Conservation (phyloP, 2,888 invertebrate genomes). For the Eristalis intricaria region DNA sequence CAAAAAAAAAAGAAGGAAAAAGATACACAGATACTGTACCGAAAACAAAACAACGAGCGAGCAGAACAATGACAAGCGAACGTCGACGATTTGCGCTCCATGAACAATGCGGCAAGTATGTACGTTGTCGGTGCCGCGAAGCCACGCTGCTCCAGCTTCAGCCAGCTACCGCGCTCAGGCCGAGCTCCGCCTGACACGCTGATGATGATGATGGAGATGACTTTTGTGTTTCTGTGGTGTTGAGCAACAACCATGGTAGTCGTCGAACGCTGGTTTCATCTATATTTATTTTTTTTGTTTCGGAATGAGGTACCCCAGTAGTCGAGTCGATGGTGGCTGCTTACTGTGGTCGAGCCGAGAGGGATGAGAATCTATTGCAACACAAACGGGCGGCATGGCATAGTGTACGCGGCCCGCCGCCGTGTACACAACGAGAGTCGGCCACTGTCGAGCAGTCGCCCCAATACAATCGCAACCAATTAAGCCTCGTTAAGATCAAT, state of each 20-base stretch:
- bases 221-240: constrained; percentile 57
- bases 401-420: constrained; percentile 10
- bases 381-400: constrained; percentile 47
- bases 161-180: background rate
- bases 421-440: constrained; percentile 6
- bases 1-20: constrained; percentile 53
- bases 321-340: constrained; percentile 18
- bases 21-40: constrained; percentile 57
- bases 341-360: constrained; percentile 20
- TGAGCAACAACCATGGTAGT: constrained; percentile 49
- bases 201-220: constrained; percentile 54
- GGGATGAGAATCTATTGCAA: constrained; percentile 62
- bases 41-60: constrained; percentile 50
- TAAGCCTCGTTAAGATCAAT: constrained; percentile 82
- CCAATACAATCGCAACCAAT: constrained; percentile 80
- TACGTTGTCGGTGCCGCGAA: constrained; percentile 38
- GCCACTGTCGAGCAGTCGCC: constrained; percentile 72
- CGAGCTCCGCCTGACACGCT: background rate
- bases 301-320: constrained; percentile 60
- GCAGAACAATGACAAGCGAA: constrained; percentile 66
- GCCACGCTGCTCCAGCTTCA: constrained; percentile 9
- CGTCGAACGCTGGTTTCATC: constrained; percentile 32
- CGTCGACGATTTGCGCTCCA: constrained; percentile 66
- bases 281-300: constrained; percentile 22
- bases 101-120: constrained; percentile 49